Conservation (phyloP, 2,113 vertebrate species). For the Miniopterus natalensis region DNA sequence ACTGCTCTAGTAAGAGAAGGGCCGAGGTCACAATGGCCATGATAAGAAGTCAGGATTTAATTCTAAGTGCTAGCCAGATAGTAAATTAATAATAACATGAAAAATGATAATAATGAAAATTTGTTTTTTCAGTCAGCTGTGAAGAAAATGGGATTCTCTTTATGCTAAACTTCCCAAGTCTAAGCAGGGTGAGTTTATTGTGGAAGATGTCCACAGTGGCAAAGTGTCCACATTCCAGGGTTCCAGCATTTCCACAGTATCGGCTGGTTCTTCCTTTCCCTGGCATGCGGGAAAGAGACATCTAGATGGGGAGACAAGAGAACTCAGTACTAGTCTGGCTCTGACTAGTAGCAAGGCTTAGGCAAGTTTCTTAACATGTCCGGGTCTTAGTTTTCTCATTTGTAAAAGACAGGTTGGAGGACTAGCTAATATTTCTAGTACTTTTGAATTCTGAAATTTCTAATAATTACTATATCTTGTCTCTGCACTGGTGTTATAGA, state of each 20-base stretch:
- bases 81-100: neutral
- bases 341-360: neutral
- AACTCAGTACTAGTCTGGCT: neutral
- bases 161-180: neutral
- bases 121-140: conserved; percentile 27
- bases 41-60: conserved; percentile 20
- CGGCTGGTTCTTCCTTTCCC: neutral
- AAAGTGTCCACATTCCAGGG: neutral
- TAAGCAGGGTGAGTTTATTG: neutral
- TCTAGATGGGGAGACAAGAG: neutral
- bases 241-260: neutral
- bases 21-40: neutral
- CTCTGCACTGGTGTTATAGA: neutral
- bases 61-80: neutral
- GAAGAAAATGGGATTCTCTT: neutral
- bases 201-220: neutral
- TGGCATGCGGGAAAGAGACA: neutral
- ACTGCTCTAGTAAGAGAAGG: neutral
- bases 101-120: neutral
- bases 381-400: neutral
- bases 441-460: neutral
- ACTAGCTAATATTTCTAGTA: neutral
- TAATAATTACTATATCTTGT: neutral
- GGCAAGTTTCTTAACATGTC: neutral
- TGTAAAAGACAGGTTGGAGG: neutral